These are phyloP conservation scores for Heliconius sara DNA, from an alignment of 2,888 invertebrate genomes.

Conservation along the genomic window DNA sequence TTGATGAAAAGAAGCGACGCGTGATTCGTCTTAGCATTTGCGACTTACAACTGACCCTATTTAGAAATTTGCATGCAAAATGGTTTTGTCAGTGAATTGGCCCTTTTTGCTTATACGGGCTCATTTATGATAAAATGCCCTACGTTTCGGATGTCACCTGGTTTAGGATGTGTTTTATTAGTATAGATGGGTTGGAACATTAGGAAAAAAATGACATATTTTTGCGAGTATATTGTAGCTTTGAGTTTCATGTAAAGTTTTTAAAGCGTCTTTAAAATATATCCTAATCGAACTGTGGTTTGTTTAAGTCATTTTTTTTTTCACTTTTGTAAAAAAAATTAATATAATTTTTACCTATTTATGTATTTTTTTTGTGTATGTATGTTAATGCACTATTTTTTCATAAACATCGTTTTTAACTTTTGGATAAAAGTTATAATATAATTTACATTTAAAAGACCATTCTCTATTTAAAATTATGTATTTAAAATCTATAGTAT, in stretches of 20 bases:
- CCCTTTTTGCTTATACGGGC: conserved; percentile 59
- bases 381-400: too few species aligned
- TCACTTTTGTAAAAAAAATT: too few species aligned
- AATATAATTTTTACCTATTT: too few species aligned
- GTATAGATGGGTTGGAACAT: background rate
- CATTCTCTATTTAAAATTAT: background rate
- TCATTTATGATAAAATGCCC: conserved; percentile 52
- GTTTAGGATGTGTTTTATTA: background rate
- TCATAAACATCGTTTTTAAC: too few species aligned
- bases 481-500: background rate
- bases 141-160: conserved; percentile 35
- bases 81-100: conserved; percentile 48
- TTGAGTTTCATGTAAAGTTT: too few species aligned
- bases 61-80: conserved; percentile 58
- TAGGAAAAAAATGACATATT: too few species aligned
- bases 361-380: too few species aligned
- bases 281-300: too few species aligned
- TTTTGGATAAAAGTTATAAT: background rate
- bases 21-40: conserved; percentile 47
- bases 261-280: too few species aligned
- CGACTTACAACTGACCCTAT: conserved; percentile 53
- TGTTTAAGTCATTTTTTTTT: too few species aligned
- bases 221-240: too few species aligned
- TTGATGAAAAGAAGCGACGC: conserved; percentile 35
- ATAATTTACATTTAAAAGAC: background rate